A percentile compares a stretch with the other conserved stretches of the same genome.
Conservation (phyloP, 2,113 vertebrate genomes). For the Entomyzon cyanotis region DNA sequence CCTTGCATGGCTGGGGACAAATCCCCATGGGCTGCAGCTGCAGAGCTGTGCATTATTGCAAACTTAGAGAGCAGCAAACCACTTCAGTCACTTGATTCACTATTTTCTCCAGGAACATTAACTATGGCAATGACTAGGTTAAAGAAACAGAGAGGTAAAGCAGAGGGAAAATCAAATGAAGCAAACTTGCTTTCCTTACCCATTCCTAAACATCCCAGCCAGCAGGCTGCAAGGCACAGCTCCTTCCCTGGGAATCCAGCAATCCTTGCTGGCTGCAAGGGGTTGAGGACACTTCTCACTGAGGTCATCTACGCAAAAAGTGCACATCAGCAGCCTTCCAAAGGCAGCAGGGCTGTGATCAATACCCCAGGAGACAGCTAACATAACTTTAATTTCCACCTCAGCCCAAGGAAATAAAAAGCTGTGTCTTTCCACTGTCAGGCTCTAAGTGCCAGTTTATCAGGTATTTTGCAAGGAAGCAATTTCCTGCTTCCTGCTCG, state of each 20-base stretch:
- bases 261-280: neutral
- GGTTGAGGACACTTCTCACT: neutral
- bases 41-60: neutral
- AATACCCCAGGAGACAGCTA: slow-evolving; percentile 24
- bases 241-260: neutral
- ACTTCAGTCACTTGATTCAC: neutral
- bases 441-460: neutral
- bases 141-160: neutral
- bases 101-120: neutral
- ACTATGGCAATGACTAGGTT: neutral
- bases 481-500: neutral
- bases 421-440: neutral
- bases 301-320: slow-evolving; percentile 21
- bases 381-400: slow-evolving; percentile 29
- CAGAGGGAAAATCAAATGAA: neutral
- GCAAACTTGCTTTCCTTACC: neutral
- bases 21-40: neutral
- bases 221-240: neutral
- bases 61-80: neutral
- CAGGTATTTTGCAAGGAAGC: neutral
- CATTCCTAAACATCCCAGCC: neutral
- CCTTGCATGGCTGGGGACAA: neutral
- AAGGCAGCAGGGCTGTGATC: neutral
- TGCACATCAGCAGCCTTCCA: slow-evolving; percentile 25
- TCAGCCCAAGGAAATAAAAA: slow-evolving; percentile 13